Conservation (phyloP, 2,113 vertebrate genomes). For the Eclectus roratus region DNA sequence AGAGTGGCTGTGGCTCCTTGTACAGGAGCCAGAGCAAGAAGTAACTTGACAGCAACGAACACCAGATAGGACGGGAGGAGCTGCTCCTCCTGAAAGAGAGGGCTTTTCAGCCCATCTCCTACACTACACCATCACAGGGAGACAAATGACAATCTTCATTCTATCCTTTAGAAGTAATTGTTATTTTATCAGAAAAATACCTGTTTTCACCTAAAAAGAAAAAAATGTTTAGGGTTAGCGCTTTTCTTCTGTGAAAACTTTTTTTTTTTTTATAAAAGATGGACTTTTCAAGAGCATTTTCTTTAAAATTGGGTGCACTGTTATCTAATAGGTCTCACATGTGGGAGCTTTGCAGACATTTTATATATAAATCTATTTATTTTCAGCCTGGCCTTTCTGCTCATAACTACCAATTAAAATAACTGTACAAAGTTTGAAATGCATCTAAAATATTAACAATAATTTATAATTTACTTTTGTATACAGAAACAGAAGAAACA, state of each 20-base stretch:
- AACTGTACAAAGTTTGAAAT: background rate
- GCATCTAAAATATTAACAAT: background rate
- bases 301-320: background rate
- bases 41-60: background rate
- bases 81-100: background rate
- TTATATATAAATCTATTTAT: background rate
- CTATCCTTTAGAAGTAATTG: background rate
- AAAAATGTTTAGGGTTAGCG: background rate
- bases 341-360: background rate
- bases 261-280: background rate
- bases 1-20: background rate
- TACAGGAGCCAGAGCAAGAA: background rate
- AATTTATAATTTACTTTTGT: background rate
- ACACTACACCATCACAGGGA: background rate
- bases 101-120: background rate
- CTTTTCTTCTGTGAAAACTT: background rate
- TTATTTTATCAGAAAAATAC: background rate
- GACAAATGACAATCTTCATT: background rate
- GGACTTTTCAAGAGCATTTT: background rate
- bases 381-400: background rate
- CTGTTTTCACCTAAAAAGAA: background rate
- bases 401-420: background rate
- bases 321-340: background rate
- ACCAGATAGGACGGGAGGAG: background rate
- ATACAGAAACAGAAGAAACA: background rate